These are phyloP conservation scores for Sepioteuthis lessoniana DNA, from an alignment of 2,888 invertebrate genomes.

Conservation along the genomic window DNA sequence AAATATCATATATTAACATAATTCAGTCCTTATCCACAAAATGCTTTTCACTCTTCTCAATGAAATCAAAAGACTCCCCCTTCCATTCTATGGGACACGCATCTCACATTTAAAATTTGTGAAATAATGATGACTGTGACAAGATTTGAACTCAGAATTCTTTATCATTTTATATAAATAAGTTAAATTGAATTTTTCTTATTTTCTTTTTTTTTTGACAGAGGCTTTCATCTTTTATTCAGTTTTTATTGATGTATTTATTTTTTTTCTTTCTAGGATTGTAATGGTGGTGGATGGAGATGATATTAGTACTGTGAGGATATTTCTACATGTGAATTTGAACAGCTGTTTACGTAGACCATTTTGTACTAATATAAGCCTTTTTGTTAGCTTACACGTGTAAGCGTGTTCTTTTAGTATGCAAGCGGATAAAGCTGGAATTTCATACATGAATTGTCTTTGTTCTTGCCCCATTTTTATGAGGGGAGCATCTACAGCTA, in stretches of 20 bases:
- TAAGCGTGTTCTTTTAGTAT: not conserved
- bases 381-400: not conserved
- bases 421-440: not conserved
- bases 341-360: not conserved
- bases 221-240: not conserved
- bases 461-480: not conserved
- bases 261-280: not conserved
- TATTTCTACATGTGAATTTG: not conserved
- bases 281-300: not conserved
- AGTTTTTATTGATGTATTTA: not conserved
- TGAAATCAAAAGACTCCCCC: too few relatives aligned
- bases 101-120: too few relatives aligned
- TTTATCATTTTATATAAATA: too few relatives aligned
- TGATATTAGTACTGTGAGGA: not conserved
- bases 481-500: not conserved
- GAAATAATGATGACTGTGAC: too few relatives aligned
- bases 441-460: not conserved
- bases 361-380: constrained; percentile 16
- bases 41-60: too few relatives aligned
- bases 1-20: too few relatives aligned
- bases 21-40: too few relatives aligned
- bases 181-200: too few relatives aligned
- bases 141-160: too few relatives aligned
- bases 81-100: too few relatives aligned
- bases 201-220: not conserved